phyloP scores from a whole-genome alignment of 1,140 invertebrate genomes.

The Hestina assimilis region DNA sequence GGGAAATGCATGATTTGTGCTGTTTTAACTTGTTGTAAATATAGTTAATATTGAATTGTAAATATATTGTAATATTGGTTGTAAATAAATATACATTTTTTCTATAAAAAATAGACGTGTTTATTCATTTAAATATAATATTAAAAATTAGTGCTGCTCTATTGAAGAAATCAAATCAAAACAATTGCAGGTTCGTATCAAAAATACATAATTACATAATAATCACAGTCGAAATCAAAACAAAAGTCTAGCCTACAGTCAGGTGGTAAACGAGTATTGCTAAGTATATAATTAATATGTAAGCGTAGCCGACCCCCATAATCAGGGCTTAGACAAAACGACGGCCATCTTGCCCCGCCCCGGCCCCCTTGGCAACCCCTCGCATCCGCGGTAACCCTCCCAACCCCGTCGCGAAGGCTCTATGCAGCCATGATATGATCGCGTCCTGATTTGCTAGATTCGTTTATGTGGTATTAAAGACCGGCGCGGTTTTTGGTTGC shows the following conservation, averaged over 20 bases:
- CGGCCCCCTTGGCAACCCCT: conserved; percentile 15
- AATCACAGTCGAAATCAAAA: conserved; percentile 12
- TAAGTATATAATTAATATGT: conserved; percentile 75
- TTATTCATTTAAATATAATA: too few species aligned
- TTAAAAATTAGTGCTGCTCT: too few species aligned
- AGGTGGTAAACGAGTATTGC: conserved; percentile 39
- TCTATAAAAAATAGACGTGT: too few species aligned
- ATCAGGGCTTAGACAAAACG: conserved; percentile 67
- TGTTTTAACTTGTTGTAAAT: too few species aligned
- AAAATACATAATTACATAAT: too few species aligned
- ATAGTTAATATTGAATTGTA: too few species aligned
- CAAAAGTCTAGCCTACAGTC: conserved; percentile 17
- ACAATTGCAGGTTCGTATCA: too few species aligned
- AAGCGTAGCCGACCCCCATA: conserved; percentile 54
- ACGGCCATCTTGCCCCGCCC: conserved; percentile 63
- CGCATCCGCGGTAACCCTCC: conserved; percentile 20
- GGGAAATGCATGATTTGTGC: too few species aligned
- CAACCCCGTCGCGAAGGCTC: conserved; percentile 20
- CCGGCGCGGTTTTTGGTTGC: neutral
- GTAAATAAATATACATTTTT: too few species aligned
- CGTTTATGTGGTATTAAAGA: conserved; percentile 15
- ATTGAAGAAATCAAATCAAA: too few species aligned
- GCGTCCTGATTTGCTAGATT: conserved; percentile 28
- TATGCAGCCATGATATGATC: conserved; percentile 28
- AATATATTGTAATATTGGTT: too few species aligned